Base-by-base conservation (phyloP, 2,888 invertebrate species). In the Eucriotettix oculatus region DNA sequence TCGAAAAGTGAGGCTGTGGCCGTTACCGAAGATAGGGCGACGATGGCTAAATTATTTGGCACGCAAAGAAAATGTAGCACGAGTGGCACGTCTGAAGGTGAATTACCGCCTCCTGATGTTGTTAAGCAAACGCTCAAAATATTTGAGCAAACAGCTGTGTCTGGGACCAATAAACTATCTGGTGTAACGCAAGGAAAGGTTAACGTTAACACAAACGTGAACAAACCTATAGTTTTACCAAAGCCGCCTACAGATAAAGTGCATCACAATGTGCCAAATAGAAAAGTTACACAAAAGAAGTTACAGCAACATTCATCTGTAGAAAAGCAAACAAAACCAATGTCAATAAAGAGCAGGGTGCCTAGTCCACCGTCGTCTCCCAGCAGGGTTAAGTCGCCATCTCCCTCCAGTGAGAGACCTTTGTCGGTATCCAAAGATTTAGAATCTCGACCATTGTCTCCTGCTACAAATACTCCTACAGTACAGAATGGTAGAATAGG, bases 41-140 rank as follows among this genome's bases (percentile, higher is more conserved):
- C 42, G 16, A 29, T 29, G 14, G 16, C 29, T 42, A 58, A 62
- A 29, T 43, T 57, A 16, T 56, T 58, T 42, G 52, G 54, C n/a
- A 56, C 58, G 54, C 61, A 60, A 58, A 63, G 59, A 29, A 58
- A 57, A 29, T 14, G 61, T n/a, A 56, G 58, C 72, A 69, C 62
- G 75, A 70, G 68, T 71, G 71, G 61, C 72, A 69, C 86, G 68
- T 82, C 82, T 67, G 86, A 86, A 65, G 82, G 82, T 14, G 91
- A 91, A 68, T 79, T 90, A 57, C 94, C 94, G 1, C 92, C 93
- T 16, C 86, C 87, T 1, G 93, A 94, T 76, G 83, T 92, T 65
- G 94, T 94, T 62, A 89, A 88, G 68, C 86, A 90, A 63, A 86
- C 90, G 14, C 80, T 91, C 64, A 82, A 86, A 69, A 85, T 91